Evolutionary conservation across 2,113 vertebrate species (phyloP), one percentile per base, ranked within the genome.

Genomic region (Sprattus sprattus): DNA sequence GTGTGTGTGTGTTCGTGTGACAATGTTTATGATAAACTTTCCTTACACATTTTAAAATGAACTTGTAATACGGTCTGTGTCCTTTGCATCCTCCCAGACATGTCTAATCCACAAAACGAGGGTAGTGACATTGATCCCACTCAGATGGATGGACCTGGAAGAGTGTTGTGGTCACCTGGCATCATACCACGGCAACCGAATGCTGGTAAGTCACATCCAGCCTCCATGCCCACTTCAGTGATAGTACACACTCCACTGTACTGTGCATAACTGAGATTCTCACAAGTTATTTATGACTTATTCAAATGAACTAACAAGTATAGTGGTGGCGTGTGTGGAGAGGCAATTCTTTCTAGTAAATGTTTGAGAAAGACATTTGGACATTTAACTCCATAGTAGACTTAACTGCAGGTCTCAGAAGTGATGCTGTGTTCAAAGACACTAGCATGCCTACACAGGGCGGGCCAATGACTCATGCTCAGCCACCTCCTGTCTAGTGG

Each of bases 171-270:
- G 64, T 84, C 82, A 86, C 50, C 88, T 82, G 45, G 46, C 32
- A 85, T 39, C 22, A 18, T 2, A n/a, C 83, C 86, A 49, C 49
- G 81, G 10, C 46, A 47, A 25, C 50, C 44, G 28, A 84, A 67
- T 45, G 82, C 78, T 87, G 88, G 88, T 89, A 71, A 87, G 57
- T 67, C 82, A 45, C 44, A n/a, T n/a, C n/a, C 9, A 83, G 16
- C 54, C 54, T 49, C 3, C 54, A 57, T 57, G 16, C 54, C 16
- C 54, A 57, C 54, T 22, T 57, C 18, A 57, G 54, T 6, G 2
- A 22, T 6, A 16, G 22, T 18, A 57, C 54, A 22, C 20, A 22
- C 18, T 22, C 54, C 6, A 15, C 39, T 39, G 39, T 11, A 49
- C 47, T 49, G 54, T 39, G 2, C 39, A 39, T 1, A 1, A 60